phyloP scores from a whole-genome alignment of 1,140 invertebrate genomes.

The Plectrocnemia conspersa region DNA sequence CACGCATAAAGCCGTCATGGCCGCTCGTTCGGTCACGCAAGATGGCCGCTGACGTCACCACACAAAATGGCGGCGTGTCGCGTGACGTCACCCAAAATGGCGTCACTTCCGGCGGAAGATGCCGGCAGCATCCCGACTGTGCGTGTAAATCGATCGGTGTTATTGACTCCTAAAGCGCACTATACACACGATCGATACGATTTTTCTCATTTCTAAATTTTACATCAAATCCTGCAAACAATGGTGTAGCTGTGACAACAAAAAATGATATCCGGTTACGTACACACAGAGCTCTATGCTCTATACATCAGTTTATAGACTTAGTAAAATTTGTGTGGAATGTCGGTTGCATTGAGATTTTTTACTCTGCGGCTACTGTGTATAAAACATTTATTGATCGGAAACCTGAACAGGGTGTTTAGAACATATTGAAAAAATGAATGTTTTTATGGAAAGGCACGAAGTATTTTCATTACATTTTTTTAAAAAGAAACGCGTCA shows the following conservation, averaged over 20 bases:
- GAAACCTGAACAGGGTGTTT: constrained; percentile 7
- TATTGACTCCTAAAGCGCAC: constrained; percentile 15
- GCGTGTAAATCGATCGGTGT: constrained; percentile 9
- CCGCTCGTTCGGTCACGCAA: constrained; percentile 14
- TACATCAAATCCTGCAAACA: too few relatives aligned
- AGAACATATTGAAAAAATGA: background rate
- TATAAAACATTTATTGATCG: constrained; percentile 20
- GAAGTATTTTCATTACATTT: too few relatives aligned
- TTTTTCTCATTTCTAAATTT: background rate
- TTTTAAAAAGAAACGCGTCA: too few relatives aligned
- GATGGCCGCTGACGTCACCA: constrained; percentile 22
- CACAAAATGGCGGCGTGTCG: constrained; percentile 19
- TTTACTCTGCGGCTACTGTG: constrained; percentile 22
- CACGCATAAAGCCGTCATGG: constrained; percentile 11
- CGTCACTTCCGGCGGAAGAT: constrained; percentile 11
- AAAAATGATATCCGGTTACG: constrained; percentile 7
- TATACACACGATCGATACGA: background rate
- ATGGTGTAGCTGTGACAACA: background rate
- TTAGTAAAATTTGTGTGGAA: constrained; percentile 14
- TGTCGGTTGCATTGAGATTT: constrained; percentile 18
- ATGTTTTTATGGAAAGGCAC: too few relatives aligned
- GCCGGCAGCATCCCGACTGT: constrained; percentile 16
- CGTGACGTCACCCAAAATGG: constrained; percentile 21
- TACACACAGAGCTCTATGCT: constrained; percentile 10
- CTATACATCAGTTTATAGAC: constrained; percentile 10